Evolutionary conservation across 2,888 invertebrate genomes (phyloP), one percentile per base, ranked within the genome.

Genomic region (Rotaria magnacalcarata): DNA sequence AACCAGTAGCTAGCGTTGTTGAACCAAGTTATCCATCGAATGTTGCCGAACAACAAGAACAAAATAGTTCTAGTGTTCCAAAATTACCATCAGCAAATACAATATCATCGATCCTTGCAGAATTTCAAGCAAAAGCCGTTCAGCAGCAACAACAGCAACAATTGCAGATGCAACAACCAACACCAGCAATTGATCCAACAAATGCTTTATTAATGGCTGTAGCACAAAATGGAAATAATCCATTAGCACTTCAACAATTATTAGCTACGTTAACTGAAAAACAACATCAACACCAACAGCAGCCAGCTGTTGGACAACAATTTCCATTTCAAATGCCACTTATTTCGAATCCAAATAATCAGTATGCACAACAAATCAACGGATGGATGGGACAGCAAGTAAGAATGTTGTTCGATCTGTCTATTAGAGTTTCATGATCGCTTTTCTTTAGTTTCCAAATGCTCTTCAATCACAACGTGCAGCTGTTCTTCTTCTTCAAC

Each of bases 401-500:
- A 14, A 50, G 80, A 87, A 87, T 86, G 87, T 56, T 87, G 87
- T 47, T 87, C 87, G 19, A 88, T 87, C 86, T 87, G 19, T 90
- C 92, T 85, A 94, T 95, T 89, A 88, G 19, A 41, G 4, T 50
- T 50, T 50, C 4, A 2, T 34, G 34, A 34, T 34, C 2, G 34
- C 34, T 2, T 52, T 16, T 19, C 34, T 60, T 41, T 58, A 87
- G 34, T 87, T 88, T 54, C 54, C 58, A 34, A 87, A 87, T 85
- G 34, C 87, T 47, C 74, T 86, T 24, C 80, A 80, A 47, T 47
- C 10, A 80, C 43, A 80, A 24, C 80, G 47, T 27, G 8, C 47
- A 43, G 16, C 47, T 10, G 43, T 8, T 80, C n/a, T 47, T 24
- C 14, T n/a, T 27, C 67, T 52, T 52, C 67, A 67, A 27, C 67